These are phyloP conservation scores for Gymnoscelis rufifasciata DNA, from an alignment of 2,888 invertebrate genomes.

Conservation along the genomic window DNA sequence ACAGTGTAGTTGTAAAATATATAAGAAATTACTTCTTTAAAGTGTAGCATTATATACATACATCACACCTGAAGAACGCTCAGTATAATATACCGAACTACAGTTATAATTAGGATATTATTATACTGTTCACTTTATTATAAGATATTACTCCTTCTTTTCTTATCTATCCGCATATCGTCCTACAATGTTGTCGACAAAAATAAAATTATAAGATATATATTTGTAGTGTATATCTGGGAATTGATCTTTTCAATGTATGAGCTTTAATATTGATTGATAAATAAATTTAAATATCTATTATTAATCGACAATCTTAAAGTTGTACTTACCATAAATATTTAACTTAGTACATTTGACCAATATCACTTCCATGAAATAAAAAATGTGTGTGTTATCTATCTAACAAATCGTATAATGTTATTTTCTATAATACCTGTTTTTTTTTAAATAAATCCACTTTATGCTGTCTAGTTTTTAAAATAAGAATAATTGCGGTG, in stretches of 20 bases:
- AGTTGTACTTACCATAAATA: no score
- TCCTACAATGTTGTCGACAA: background rate
- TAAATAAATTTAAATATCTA: no score
- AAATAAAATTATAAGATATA: background rate
- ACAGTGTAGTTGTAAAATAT: constrained; percentile 49
- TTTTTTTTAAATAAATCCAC: background rate
- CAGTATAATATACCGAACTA: constrained; percentile 49
- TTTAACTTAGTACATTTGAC: no score
- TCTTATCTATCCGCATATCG: background rate
- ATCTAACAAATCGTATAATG: no score
- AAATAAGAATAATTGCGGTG: constrained; percentile 31
- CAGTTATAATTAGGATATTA: constrained; percentile 28
- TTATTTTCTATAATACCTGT: no score
- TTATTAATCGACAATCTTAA: no score
- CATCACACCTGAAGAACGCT: constrained; percentile 76
- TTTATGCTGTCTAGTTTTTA: constrained; percentile 12
- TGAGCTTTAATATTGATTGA: no score
- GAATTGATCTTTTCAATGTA: no score
- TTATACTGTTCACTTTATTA: constrained; percentile 7
- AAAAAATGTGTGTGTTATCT: no score
- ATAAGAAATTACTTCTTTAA: constrained; percentile 34
- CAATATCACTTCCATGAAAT: no score
- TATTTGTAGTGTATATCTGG: no score
- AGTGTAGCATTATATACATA: constrained; percentile 59
- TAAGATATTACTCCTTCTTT: background rate